Percentiles rank a stretch among this genome's conserved stretches.
Conservation (phyloP, 2,888 invertebrate genomes). For the Charanyca ferruginea region DNA sequence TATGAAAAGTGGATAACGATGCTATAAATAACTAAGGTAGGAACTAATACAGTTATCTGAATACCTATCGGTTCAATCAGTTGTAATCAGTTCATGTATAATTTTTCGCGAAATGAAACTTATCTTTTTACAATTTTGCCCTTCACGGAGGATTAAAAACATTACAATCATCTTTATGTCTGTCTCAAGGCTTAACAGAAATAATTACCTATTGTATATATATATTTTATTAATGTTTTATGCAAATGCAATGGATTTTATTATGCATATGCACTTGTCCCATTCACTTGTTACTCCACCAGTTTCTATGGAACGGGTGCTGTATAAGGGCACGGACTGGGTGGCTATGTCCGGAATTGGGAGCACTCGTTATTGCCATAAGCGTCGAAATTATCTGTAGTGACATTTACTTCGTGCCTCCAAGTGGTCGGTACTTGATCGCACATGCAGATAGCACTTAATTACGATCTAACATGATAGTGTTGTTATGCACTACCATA, state of each 20-base stretch:
- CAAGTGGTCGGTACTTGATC: conserved; percentile 36
- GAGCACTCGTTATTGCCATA: conserved; percentile 66
- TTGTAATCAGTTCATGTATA: conserved; percentile 11
- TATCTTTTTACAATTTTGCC: conserved; percentile 22
- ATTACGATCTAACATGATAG: conserved; percentile 54
- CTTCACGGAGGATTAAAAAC: conserved; percentile 39
- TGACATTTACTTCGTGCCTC: conserved; percentile 62
- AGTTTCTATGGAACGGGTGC: conserved; percentile 47
- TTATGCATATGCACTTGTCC: conserved; percentile 36
- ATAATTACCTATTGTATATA: too few relatives aligned
- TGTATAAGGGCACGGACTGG: conserved; percentile 56
- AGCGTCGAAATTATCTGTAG: conserved; percentile 62
- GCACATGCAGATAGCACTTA: conserved; percentile 58
- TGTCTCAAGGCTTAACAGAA: conserved; percentile 57
- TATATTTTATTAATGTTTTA: conserved; percentile 17
- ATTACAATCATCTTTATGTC: conserved; percentile 37
- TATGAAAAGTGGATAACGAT: neutral
- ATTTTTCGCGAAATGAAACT: conserved; percentile 7
- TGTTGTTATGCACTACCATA: conserved; percentile 36
- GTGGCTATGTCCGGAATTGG: conserved; percentile 54
- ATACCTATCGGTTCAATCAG: neutral
- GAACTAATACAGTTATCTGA: neutral
- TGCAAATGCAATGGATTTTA: conserved; percentile 35
- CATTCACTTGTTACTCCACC: conserved; percentile 46
- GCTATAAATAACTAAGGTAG: neutral